Conservation (phyloP, 2,888 invertebrate genomes). For the Eupithecia centaureata region DNA sequence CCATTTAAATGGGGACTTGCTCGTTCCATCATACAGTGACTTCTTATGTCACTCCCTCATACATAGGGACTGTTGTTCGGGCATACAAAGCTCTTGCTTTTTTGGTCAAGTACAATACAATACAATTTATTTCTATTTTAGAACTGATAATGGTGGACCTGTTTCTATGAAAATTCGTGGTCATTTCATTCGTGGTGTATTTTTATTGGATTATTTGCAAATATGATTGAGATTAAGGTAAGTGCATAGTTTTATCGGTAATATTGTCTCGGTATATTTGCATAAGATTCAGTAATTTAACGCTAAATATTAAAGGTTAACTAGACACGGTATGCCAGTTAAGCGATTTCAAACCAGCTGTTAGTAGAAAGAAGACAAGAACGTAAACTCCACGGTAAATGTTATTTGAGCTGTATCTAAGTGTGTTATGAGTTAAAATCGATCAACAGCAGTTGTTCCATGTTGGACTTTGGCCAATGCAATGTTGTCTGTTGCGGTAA, state of each 20-base stretch:
- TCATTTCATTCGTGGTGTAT: not conserved
- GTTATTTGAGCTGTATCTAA: constrained; percentile 18
- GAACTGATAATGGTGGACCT: constrained; percentile 7
- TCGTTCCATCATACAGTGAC: constrained; percentile 4
- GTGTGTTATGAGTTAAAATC: constrained; percentile 24
- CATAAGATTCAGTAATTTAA: no score
- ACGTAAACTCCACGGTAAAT: not conserved
- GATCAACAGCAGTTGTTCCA: constrained; percentile 23
- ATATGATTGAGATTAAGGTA: not conserved
- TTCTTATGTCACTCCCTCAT: not conserved
- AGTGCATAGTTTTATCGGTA: not conserved
- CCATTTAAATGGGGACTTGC: constrained; percentile 55
- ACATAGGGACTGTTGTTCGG: constrained; percentile 22
- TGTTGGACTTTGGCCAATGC: constrained; percentile 53
- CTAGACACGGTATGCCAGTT: not conserved
- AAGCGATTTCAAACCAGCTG: constrained; percentile 37
- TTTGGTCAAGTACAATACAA: constrained; percentile 21
- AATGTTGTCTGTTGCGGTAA: constrained; percentile 48
- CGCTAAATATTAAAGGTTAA: not conserved
- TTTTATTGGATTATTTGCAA: not conserved
- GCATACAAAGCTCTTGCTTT: constrained; percentile 21
- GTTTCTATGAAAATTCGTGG: constrained; percentile 1
- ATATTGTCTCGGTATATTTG: no score
- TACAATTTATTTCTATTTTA: constrained; percentile 23
- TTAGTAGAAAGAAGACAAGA: constrained; percentile 9